These are phyloP conservation scores for Periophthalmodon schlosseri DNA, from an alignment of 2,113 vertebrate genomes.

Conservation along the genomic window DNA sequence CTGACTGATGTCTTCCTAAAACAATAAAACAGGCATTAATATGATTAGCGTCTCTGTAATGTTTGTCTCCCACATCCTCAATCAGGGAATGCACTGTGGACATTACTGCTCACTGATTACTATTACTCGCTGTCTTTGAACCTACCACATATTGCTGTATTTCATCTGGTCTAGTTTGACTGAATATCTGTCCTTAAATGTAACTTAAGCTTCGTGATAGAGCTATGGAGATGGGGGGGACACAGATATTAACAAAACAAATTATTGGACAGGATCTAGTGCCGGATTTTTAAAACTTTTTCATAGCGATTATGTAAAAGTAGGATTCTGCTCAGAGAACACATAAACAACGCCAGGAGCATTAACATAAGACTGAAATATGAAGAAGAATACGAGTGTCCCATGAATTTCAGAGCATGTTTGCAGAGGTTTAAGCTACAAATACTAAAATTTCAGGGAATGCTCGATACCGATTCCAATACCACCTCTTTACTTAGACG, in stretches of 20 bases:
- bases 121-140: constrained; percentile 61
- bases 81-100: constrained; percentile 37
- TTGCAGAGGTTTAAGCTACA: no score
- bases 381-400: no score
- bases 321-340: no score
- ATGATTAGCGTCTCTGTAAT: constrained; percentile 73
- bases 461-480: no score
- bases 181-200: constrained; percentile 51
- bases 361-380: no score
- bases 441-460: no score
- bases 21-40: constrained; percentile 75
- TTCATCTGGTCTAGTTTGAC: constrained; percentile 74
- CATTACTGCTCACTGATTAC: constrained; percentile 52
- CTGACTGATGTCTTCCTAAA: constrained; percentile 77
- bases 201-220: constrained; percentile 51
- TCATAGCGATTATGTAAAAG: neutral
- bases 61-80: constrained; percentile 64
- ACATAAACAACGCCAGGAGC: no score
- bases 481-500: no score
- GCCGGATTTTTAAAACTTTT: constrained; percentile 36
- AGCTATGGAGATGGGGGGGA: constrained; percentile 40
- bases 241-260: constrained; percentile 28
- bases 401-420: no score
- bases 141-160: constrained; percentile 56
- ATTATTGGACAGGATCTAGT: constrained; percentile 35